Percentiles rank a stretch among this genome's conserved stretches.
These are phyloP conservation scores for Sus cebifrons DNA, from an alignment of 2,797 vertebrate species.

Conservation along the genomic window DNA sequence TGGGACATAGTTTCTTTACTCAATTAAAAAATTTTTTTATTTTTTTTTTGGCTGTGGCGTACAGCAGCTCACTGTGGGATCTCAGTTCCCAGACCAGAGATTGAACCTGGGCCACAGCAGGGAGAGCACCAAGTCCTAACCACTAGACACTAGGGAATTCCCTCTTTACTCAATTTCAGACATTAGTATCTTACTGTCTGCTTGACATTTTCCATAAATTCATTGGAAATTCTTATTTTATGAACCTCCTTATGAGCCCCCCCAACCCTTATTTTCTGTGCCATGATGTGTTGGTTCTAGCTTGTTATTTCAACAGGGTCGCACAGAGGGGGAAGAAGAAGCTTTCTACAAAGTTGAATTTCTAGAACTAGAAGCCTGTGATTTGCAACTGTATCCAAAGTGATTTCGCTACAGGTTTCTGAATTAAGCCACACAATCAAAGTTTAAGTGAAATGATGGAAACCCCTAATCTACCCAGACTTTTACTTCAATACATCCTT, in stretches of 20 bases:
- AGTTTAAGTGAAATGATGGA: constrained; percentile 81
- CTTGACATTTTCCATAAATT: background rate
- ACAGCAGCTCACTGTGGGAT: no score
- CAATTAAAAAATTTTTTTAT: no score
- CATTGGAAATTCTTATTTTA: background rate
- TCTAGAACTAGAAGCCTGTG: background rate
- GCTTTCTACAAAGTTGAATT: background rate
- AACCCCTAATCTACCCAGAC: constrained; percentile 73
- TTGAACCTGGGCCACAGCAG: no score
- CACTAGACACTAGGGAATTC: no score
- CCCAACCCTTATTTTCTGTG: background rate
- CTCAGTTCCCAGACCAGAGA: no score
- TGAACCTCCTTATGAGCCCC: background rate
- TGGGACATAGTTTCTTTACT: background rate
- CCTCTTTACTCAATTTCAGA: background rate
- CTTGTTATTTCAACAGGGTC: background rate
- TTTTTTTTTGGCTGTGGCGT: no score
- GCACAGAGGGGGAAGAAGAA: background rate
- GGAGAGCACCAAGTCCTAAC: no score
- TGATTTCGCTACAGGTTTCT: constrained; percentile 78
- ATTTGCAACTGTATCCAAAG: constrained; percentile 49
- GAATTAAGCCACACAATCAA: constrained; percentile 77
- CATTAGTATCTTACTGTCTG: no score
- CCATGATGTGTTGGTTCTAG: background rate
- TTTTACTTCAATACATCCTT: constrained; percentile 82